These are phyloP conservation scores for Neotoma lepida DNA, from an alignment of 2,113 vertebrate genomes.

Conservation along the genomic window DNA sequence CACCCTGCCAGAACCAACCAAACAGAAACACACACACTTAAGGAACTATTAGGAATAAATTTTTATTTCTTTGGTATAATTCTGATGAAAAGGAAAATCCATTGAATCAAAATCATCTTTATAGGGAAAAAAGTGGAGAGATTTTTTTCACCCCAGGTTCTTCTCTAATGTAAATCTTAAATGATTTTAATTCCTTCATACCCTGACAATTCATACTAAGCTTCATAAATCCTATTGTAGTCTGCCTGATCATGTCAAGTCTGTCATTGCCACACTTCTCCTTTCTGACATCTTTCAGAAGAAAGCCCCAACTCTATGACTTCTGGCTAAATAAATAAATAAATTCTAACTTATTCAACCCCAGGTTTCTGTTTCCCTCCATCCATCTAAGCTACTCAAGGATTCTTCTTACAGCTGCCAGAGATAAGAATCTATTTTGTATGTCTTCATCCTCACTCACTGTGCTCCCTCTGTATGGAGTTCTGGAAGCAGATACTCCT, in stretches of 20 bases:
- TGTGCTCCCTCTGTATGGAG: neutral
- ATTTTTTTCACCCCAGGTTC: neutral
- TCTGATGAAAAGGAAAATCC: neutral
- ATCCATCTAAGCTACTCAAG: neutral
- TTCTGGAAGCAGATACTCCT: neutral
- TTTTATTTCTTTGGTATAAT: neutral
- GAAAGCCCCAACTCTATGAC: neutral
- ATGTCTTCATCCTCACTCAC: neutral
- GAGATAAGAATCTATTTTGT: neutral
- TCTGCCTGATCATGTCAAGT: neutral
- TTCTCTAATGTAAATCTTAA: neutral
- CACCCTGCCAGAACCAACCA: neutral
- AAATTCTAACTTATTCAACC: neutral
- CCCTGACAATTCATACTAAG: neutral
- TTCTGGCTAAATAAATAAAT: neutral
- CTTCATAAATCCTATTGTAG: neutral
- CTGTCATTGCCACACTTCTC: neutral
- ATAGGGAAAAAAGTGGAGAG: neutral
- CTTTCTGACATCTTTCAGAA: neutral
- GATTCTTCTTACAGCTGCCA: neutral
- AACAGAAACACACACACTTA: neutral
- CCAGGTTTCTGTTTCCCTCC: neutral
- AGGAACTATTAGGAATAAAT: neutral
- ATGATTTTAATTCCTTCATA: constrained; percentile 31
- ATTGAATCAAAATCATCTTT: neutral